These are phyloP conservation scores for Pampus argenteus DNA, from an alignment of 2,797 vertebrate genomes.

Conservation along the genomic window DNA sequence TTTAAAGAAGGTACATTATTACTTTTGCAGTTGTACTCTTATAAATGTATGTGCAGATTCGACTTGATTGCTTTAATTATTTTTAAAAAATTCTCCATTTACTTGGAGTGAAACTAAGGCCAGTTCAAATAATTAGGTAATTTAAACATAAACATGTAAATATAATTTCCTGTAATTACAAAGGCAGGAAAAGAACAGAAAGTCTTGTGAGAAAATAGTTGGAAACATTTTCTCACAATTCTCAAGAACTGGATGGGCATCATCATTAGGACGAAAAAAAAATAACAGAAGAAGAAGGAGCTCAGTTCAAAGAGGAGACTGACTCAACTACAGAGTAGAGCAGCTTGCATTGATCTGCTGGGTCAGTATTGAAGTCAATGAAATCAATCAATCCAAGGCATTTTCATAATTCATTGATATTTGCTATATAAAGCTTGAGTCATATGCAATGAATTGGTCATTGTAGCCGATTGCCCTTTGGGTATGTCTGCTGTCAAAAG, in stretches of 20 bases:
- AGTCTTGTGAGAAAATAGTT: not conserved
- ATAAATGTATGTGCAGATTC: not conserved
- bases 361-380: slow-evolving; percentile 1
- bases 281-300: not conserved
- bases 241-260: not conserved
- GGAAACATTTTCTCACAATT: not conserved
- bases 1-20: not conserved
- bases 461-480: slow-evolving; percentile 10
- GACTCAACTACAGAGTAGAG: not conserved
- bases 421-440: slow-evolving; percentile 17
- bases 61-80: not conserved
- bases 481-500: slow-evolving; percentile 14
- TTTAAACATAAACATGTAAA: slow-evolving; percentile 12
- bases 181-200: not conserved
- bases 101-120: not conserved
- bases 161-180: not conserved
- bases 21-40: not conserved
- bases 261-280: slow-evolving; percentile 3
- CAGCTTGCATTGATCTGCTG: not conserved
- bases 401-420: slow-evolving; percentile 1
- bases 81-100: not conserved
- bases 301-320: not conserved
- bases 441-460: slow-evolving; percentile 22
- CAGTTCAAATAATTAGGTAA: not conserved
- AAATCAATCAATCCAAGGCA: not conserved